Percentiles rank a stretch among this genome's conserved stretches.
Conservation (phyloP, 2,888 invertebrate species). For the Machimus atricapillus region DNA sequence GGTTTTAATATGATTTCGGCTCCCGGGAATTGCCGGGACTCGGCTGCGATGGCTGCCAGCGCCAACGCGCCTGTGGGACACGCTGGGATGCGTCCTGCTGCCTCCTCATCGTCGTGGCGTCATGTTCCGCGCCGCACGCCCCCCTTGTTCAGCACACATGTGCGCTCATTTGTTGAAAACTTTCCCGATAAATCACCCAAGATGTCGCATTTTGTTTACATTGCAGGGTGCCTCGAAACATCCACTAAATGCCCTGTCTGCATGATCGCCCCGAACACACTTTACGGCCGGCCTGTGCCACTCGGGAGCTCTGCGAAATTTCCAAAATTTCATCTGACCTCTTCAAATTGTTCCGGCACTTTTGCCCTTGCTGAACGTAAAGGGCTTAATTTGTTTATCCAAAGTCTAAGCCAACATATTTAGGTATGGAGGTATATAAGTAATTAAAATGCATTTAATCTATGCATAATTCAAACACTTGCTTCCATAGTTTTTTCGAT, state of each 20-base stretch:
- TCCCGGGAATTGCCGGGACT: background rate
- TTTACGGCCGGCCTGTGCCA: conserved; percentile 24
- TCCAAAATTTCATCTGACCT: background rate
- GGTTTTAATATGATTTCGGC: conserved; percentile 15
- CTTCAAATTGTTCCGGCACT: background rate
- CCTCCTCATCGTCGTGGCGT: background rate
- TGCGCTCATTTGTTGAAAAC: conserved; percentile 32
- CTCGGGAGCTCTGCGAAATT: background rate
- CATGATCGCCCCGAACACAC: background rate
- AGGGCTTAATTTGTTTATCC: background rate
- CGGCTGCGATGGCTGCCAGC: background rate
- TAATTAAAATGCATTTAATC: background rate
- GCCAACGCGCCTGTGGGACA: background rate
- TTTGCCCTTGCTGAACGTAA: background rate
- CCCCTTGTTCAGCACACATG: background rate
- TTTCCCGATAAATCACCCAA: conserved; percentile 31
- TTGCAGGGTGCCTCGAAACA: conserved; percentile 6
- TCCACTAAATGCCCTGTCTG: conserved; percentile 20
- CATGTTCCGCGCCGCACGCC: background rate
- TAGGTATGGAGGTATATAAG: background rate
- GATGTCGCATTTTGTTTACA: conserved; percentile 38
- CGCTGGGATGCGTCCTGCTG: background rate
- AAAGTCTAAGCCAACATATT: background rate
- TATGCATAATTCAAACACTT: too few relatives aligned
- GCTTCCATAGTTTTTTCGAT: too few relatives aligned